Percentiles rank a stretch among this genome's conserved stretches.
These are phyloP conservation scores for Hyposoter didymator DNA, from an alignment of 2,888 invertebrate genomes.

Conservation along the genomic window DNA sequence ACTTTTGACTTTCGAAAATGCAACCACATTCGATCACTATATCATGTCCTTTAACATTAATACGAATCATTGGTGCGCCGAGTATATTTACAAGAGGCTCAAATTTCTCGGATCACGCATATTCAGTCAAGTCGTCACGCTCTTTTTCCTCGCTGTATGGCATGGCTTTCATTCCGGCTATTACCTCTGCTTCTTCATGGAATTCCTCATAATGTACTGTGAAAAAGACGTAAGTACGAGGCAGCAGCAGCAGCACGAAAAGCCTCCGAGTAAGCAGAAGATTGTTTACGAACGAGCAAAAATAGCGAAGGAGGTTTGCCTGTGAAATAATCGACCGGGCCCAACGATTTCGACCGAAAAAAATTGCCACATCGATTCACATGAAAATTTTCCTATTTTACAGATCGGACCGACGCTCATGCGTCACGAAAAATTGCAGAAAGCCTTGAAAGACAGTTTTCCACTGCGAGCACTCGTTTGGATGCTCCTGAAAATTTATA, in stretches of 20 bases:
- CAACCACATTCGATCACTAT: slow-evolving; percentile 93
- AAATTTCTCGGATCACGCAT: slow-evolving; percentile 91
- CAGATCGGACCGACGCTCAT: slow-evolving; percentile 86
- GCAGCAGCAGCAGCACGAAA: not conserved
- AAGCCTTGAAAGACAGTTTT: slow-evolving; percentile 83
- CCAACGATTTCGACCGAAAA: not conserved
- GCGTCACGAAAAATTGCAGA: slow-evolving; percentile 85
- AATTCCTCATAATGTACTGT: slow-evolving; percentile 93
- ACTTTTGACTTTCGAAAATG: slow-evolving; percentile 92
- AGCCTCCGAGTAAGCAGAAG: not conserved
- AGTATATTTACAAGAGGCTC: slow-evolving; percentile 97
- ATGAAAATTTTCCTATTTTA: slow-evolving; percentile 58
- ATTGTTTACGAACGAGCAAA: not conserved
- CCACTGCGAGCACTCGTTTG: slow-evolving; percentile 85
- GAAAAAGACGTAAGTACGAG: slow-evolving; percentile 91
- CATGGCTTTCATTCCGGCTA: slow-evolving; percentile 98
- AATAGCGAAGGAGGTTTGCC: no score
- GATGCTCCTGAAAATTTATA: slow-evolving; percentile 89
- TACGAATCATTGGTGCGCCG: slow-evolving; percentile 97
- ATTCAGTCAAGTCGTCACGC: slow-evolving; percentile 92
- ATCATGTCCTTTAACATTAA: slow-evolving; percentile 97
- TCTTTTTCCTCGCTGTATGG: slow-evolving; percentile 97
- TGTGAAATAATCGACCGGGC: no score
- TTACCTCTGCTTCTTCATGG: slow-evolving; percentile 96
- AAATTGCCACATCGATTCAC: not conserved